Evolutionary conservation across 2,797 vertebrate species (phyloP).

Genomic region (Molossus molossus): DNA sequence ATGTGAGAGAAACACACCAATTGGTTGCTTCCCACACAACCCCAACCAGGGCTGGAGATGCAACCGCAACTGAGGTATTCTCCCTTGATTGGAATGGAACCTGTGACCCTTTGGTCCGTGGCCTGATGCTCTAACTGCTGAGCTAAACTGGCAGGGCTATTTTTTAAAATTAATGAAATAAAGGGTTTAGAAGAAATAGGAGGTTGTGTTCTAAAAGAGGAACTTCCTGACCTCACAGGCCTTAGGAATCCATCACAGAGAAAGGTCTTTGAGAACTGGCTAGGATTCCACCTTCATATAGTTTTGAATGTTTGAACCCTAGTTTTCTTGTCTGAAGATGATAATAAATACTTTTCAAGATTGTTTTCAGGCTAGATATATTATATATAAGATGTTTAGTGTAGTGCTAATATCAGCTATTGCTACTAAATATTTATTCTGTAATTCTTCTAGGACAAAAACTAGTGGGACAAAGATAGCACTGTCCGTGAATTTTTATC

Average conservation of each 20-base stretch:
- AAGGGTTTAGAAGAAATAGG: not conserved
- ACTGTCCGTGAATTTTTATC: conserved; percentile 14
- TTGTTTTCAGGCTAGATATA: not conserved
- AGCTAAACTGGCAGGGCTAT: too few species aligned
- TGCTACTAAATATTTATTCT: not conserved
- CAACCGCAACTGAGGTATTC: too few species aligned
- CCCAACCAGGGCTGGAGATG: too few species aligned
- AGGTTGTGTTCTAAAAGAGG: not conserved
- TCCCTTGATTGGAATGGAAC: too few species aligned
- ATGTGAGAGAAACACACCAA: too few species aligned
- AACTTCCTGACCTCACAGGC: not conserved
- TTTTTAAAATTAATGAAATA: not conserved
- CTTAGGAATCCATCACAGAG: not conserved
- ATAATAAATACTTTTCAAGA: not conserved
- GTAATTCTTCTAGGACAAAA: not conserved
- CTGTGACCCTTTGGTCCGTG: too few species aligned
- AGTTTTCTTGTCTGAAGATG: not conserved
- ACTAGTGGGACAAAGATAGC: not conserved
- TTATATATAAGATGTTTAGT: not conserved
- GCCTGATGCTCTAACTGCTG: too few species aligned
- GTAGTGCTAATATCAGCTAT: not conserved
- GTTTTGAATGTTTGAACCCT: not conserved
- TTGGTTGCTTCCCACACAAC: too few species aligned
- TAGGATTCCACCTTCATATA: not conserved
- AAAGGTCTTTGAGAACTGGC: not conserved